Percentiles rank a stretch among this genome's conserved stretches.
Evolutionary conservation across 23 tunicate genomes (phyloP).

Genomic region (Aplidium turbinatum): DNA sequence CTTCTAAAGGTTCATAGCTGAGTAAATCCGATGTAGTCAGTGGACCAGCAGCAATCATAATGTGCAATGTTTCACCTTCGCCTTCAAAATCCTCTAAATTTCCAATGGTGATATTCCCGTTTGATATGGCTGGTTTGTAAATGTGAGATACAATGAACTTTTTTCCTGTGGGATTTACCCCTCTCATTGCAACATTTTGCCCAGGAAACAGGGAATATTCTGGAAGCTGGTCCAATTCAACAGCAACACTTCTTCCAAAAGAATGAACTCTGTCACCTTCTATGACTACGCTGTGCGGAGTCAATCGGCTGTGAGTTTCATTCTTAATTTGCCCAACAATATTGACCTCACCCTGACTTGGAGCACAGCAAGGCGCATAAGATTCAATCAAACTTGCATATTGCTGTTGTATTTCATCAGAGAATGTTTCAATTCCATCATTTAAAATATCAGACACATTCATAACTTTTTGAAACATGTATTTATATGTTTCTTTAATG

Average conservation of each 20-base stretch:
- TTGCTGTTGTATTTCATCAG: conserved; percentile 35
- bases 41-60: conserved; percentile 83
- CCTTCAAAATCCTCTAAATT: conserved; percentile 3
- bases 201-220: conserved; percentile 90
- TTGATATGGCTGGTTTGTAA: conserved; percentile 4
- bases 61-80: not conserved
- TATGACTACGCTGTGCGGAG: conserved; percentile 51
- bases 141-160: conserved; percentile 53
- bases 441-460: conserved; percentile 64
- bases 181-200: conserved; percentile 64
- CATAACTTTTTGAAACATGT: conserved; percentile 76
- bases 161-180: conserved; percentile 71
- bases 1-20: conserved; percentile 74
- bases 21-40: conserved; percentile 76
- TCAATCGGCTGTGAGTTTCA: conserved; percentile 43
- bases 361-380: conserved; percentile 56
- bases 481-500: conserved; percentile 25
- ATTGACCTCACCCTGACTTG: conserved; percentile 57
- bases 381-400: conserved; percentile 39
- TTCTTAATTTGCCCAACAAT: conserved; percentile 58
- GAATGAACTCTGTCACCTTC: conserved; percentile 70
- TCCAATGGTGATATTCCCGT: conserved; percentile 36
- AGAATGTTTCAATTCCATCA: conserved; percentile 44
- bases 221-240: conserved; percentile 51
- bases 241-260: conserved; percentile 46